Evolutionary conservation across 2,113 vertebrate genomes (phyloP).

Genomic region (Tachuris rubrigastra): DNA sequence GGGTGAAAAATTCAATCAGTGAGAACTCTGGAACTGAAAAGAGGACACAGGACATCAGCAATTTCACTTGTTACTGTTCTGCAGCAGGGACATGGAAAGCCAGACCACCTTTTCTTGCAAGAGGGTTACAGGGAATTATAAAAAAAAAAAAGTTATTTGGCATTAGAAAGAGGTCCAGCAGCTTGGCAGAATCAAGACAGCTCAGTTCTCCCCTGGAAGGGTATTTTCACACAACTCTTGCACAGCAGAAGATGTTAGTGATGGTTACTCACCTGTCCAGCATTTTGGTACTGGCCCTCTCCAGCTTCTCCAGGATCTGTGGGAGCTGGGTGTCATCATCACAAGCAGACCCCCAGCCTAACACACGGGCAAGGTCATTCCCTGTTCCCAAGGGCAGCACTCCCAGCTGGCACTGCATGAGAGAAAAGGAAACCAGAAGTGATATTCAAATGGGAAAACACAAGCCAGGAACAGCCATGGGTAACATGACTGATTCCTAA

Average conservation of each 20-base stretch:
- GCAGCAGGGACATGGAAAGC: neutral
- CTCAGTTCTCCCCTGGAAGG: neutral
- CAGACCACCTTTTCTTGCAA: neutral
- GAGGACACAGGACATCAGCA: neutral
- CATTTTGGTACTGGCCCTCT: constrained; percentile 98
- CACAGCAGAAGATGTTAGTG: neutral
- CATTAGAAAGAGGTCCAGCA: neutral
- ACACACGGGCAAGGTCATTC: constrained; percentile 92
- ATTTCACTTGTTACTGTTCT: neutral
- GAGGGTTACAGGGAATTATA: neutral
- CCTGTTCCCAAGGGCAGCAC: constrained; percentile 95
- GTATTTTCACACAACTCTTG: neutral
- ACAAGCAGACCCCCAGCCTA: constrained; percentile 96
- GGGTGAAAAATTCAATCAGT: neutral
- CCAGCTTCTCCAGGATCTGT: constrained; percentile 95
- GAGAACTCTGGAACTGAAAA: neutral
- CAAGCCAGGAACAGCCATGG: neutral
- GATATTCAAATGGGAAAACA: neutral
- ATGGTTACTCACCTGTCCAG: constrained; percentile 83
- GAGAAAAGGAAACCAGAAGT: neutral
- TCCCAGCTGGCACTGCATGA: constrained; percentile 89
- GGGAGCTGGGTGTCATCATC: constrained; percentile 95
- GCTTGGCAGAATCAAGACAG: neutral
- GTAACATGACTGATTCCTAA: neutral
- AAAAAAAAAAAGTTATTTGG: neutral